Base-by-base conservation (phyloP, 1,140 invertebrate species). In the Drosophila sp. region DNA sequence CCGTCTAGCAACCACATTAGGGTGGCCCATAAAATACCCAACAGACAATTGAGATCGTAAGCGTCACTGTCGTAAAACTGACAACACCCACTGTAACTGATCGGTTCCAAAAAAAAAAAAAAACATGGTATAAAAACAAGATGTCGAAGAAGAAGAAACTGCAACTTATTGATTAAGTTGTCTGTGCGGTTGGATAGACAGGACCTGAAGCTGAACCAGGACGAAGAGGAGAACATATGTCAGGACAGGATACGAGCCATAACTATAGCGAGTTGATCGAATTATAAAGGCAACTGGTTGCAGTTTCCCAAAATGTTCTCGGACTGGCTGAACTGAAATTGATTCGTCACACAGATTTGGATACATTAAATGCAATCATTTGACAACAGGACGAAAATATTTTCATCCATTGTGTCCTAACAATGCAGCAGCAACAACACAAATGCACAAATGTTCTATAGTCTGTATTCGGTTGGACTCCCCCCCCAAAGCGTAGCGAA, bases 321-420 rank as follows among this genome's bases (percentile, higher is more conserved):
- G 21, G 40, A 9, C 16, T 27, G 25, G 5, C 21, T 48, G 45
- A n/a, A 7, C 54, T 71, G 51, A 53, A 91, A 83, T 80, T 77
- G 84, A 83, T 91, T 91, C 84, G 89, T 91, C 80, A 90, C 90
- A 77, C 89, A 75, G 89, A 90, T 91, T 91, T 86, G 73, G 76
- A 91, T 89, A 80, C 89, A 91, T 91, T 91, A 91, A 91, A 91
- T 83, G 89, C 81, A 91, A 91, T 91, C 89, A 90, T 90, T 91
- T 90, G 89, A 91, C 89, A 91, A 82, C 84, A 90, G 89, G 89
- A 90, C 89, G 89, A 90, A 90, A 90, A 90, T 90, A 90, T 90
- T 91, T 91, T 90, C 78, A 80, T 89, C 89, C 76, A 82, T 90
- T 90, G 87, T 90, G 87, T 90, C 84, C 83, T 66, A 89, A 89